Percentiles rank a stretch among this genome's conserved stretches.
Evolutionary conservation across 2,113 vertebrate species (phyloP).

Genomic region (Blennius ocellaris): DNA sequence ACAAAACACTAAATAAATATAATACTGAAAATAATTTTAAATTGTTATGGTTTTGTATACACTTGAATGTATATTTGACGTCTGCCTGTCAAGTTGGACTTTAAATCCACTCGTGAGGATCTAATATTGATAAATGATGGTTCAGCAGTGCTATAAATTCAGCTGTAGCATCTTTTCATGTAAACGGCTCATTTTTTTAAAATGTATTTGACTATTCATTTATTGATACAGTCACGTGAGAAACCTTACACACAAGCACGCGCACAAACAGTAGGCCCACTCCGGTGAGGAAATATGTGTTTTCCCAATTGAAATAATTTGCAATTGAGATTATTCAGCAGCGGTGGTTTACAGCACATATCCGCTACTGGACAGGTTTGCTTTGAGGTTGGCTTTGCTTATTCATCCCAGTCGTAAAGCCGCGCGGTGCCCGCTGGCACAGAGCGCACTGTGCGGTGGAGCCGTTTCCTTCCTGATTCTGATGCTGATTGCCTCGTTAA

Average conservation of each 20-base stretch:
- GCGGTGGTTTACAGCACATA: slow-evolving; percentile 65
- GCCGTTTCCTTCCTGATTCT: slow-evolving; percentile 85
- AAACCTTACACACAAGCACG: background rate
- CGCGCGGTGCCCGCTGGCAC: slow-evolving; percentile 50
- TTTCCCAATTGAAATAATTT: slow-evolving; percentile 74
- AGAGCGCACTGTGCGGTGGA: slow-evolving; percentile 70
- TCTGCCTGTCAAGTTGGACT: too few species aligned
- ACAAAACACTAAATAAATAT: too few species aligned
- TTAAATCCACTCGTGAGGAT: too few species aligned
- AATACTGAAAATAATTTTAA: too few species aligned
- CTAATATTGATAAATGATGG: too few species aligned
- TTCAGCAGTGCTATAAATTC: too few species aligned
- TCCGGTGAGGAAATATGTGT: slow-evolving; percentile 76
- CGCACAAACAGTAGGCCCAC: slow-evolving; percentile 20
- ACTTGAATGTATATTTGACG: too few species aligned
- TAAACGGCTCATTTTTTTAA: background rate
- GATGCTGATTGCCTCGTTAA: slow-evolving; percentile 86
- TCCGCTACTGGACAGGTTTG: slow-evolving; percentile 69
- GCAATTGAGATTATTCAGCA: slow-evolving; percentile 76
- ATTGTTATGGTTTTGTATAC: too few species aligned
- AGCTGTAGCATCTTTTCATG: background rate
- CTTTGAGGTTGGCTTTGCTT: slow-evolving; percentile 74
- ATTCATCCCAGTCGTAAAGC: slow-evolving; percentile 64
- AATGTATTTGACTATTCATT: background rate
- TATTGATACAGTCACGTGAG: slow-evolving; percentile 29